A percentile compares a stretch with the other conserved stretches of the same genome.
phyloP scores from a whole-genome alignment of 2,113 vertebrate species.

The Mus spicilegus region DNA sequence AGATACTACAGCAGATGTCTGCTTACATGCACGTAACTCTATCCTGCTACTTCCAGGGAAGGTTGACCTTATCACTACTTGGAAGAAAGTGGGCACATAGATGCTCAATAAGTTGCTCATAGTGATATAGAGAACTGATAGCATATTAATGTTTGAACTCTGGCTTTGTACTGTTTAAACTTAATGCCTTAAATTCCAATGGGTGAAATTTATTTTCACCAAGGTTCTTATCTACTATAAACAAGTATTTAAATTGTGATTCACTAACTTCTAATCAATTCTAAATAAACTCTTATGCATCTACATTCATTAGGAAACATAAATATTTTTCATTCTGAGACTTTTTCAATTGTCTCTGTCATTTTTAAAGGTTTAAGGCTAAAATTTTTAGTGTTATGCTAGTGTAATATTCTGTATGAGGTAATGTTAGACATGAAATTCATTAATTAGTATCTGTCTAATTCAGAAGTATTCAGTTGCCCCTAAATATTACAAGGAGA shows the following conservation, averaged over 20 bases:
- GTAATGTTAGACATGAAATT: background rate
- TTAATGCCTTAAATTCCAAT: background rate
- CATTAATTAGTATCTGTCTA: background rate
- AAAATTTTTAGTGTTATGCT: background rate
- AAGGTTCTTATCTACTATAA: background rate
- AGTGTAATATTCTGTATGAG: background rate
- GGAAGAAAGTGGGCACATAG: background rate
- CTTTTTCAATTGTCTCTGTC: background rate
- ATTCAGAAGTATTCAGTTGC: background rate
- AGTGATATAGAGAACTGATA: background rate
- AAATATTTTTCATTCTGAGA: background rate
- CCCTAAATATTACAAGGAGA: background rate
- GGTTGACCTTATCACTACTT: background rate
- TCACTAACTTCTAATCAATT: background rate
- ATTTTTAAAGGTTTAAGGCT: background rate
- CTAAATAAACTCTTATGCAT: background rate
- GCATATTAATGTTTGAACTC: background rate
- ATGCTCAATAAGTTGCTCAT: background rate
- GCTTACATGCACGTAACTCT: background rate
- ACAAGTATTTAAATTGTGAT: background rate
- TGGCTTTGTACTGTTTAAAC: background rate
- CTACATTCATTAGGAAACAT: background rate
- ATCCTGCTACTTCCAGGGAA: background rate
- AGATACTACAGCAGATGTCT: background rate
- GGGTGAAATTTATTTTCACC: background rate